Percentiles rank a stretch among this genome's conserved stretches.
Evolutionary conservation across 2,797 vertebrate species (phyloP).

Genomic region (Tenualosa ilisha): DNA sequence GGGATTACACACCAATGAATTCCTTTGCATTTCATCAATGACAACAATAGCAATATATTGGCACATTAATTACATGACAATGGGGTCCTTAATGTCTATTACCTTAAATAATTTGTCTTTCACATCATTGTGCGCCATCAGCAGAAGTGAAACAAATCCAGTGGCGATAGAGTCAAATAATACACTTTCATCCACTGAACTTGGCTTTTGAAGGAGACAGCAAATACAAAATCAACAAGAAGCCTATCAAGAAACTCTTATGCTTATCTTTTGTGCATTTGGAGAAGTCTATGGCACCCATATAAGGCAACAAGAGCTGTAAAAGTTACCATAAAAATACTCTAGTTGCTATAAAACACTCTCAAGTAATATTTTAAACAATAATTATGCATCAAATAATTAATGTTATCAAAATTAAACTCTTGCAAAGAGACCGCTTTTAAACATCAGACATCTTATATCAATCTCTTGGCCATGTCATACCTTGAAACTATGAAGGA

Average conservation of each 20-base stretch:
- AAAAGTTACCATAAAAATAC: neutral
- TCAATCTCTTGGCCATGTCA: constrained; percentile 14
- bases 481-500: constrained; percentile 66
- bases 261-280: no score
- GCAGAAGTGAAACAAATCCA: constrained; percentile 64
- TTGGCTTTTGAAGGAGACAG: constrained; percentile 50
- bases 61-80: neutral
- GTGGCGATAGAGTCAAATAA: constrained; percentile 67
- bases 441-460: no score
- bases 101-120: constrained; percentile 68
- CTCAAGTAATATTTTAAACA: neutral
- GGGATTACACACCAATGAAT: neutral
- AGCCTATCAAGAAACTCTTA: neutral
- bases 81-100: constrained; percentile 5
- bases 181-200: constrained; percentile 58
- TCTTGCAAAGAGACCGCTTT: neutral
- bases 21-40: neutral
- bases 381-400: no score
- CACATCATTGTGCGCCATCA: constrained; percentile 50
- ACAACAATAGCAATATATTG: neutral
- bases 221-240: constrained; percentile 24
- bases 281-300: no score
- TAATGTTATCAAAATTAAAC: no score
- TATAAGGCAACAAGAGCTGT: no score
- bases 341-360: neutral